These are phyloP conservation scores for Hyperoodon ampullatus DNA, from an alignment of 2,113 vertebrate genomes.

Conservation along the genomic window DNA sequence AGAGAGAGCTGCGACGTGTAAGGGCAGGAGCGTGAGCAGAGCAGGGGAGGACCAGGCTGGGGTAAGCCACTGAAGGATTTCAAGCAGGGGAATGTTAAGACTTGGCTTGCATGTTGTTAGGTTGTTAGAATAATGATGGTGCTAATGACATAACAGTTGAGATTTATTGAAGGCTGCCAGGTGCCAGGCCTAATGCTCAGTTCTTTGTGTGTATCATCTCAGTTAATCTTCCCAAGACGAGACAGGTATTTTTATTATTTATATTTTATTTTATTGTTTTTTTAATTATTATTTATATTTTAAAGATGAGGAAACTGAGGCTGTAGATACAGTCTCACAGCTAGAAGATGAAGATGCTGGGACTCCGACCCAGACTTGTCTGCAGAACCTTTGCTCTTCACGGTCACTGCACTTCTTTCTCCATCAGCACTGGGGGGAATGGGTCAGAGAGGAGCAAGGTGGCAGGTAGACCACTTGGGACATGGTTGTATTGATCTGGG, in stretches of 20 bases:
- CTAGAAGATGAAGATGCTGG: not conserved
- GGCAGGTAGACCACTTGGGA: not conserved
- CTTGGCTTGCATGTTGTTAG: not conserved
- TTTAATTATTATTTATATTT: constrained; percentile 16
- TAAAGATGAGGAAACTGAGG: not conserved
- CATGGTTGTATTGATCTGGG: not conserved
- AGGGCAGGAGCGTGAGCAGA: not conserved
- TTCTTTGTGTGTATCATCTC: not conserved
- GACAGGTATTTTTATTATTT: not conserved
- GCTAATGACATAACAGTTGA: not conserved
- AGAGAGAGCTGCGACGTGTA: not conserved
- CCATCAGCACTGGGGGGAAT: not conserved
- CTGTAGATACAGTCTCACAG: not conserved
- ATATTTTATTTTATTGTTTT: too few relatives aligned
- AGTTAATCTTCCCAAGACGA: not conserved
- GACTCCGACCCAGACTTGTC: not conserved
- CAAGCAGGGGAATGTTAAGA: not conserved
- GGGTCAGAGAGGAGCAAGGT: not conserved
- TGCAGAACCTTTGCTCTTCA: not conserved
- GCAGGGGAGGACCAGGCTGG: not conserved
- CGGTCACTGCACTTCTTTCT: not conserved
- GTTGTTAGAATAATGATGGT: not conserved
- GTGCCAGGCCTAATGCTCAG: not conserved
- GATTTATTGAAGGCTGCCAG: not conserved
- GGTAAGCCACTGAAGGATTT: not conserved